Conservation (phyloP, 92 coral and sea anemone species). For the Porites evermanni region DNA sequence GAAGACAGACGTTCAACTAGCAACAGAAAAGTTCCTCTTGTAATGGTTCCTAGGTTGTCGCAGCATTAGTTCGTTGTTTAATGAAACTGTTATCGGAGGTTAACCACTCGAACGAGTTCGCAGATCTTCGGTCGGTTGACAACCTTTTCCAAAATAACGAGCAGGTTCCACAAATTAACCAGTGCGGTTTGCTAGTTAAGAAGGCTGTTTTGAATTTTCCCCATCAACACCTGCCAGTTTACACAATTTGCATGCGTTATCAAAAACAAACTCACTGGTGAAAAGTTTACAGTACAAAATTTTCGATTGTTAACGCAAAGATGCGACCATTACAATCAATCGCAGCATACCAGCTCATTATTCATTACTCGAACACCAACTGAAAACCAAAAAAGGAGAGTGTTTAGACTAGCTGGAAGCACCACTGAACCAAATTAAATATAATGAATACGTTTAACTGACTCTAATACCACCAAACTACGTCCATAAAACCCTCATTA, state of each 20-base stretch:
- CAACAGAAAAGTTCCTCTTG: not conserved
- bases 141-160: not conserved
- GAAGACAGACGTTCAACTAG: not conserved
- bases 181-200: conserved; percentile 19
- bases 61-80: not conserved
- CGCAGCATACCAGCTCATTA: not conserved
- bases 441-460: not conserved
- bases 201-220: conserved; percentile 19
- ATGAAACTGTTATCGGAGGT: not conserved
- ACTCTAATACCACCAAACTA: not conserved
- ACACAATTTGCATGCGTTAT: conserved; percentile 26
- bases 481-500: conserved; percentile 4
- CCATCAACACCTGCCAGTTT: conserved; percentile 14
- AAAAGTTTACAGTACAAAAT: not conserved
- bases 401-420: not conserved
- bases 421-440: not conserved
- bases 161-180: not conserved
- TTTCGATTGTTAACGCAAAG: conserved; percentile 1
- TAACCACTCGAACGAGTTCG: not conserved
- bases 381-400: not conserved
- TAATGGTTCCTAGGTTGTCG: too few species aligned
- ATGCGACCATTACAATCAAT: not conserved
- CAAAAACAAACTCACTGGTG: not conserved
- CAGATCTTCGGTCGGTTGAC: not conserved
- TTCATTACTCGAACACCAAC: not conserved